Base-by-base conservation (phyloP, 2,113 vertebrate species). In the Protobothrops flavoviridis region DNA sequence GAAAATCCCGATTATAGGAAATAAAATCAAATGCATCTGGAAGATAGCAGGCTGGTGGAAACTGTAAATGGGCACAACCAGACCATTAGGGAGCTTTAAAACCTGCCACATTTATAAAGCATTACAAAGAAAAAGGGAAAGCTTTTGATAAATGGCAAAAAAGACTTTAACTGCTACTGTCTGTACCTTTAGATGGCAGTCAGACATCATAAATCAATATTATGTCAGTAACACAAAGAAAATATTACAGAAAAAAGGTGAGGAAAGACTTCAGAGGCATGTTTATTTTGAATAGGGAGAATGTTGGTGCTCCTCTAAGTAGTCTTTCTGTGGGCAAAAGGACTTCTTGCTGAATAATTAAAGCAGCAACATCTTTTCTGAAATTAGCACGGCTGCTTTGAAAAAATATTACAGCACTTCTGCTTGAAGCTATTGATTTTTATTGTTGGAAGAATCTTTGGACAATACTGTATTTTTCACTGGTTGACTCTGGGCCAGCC, bases 161-260 rank as follows among this genome's bases (percentile, higher is more conserved):
- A 87, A 59, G 15, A 64, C 50, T n/a, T 52, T 24, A 87, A 92
- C 29, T 23, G 26, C 33, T 64, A 61, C 56, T 1, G 10, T 92
- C n/a, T 92, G 85, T 87, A 64, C 91, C 91, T 92, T 92, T 87
- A 64, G 85, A 92, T 64, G 57, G 85, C 85, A 87, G 85, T 64
- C 45, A 87, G 91, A 92, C 43, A 59, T 74, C 88, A 90, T 85
- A 93, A 81, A 90, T 91, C 48, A 93, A 6, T 85, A 43, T 23
- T 88, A 52, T 64, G 59, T 43, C 59, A 69, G 24, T 12, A 69
- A 26, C 12, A 50, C 17, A 8, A 85, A 26, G 29, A 50, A 50
- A 23, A 15, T 15, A 9, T 90, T 48, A 50, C 20, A 90, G n/a
- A 3, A n/a, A 26, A 81, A 56, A 48, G 24, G 53, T 26, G 20